Conservation (phyloP, 2,888 invertebrate genomes). For the Congeria kusceri region DNA sequence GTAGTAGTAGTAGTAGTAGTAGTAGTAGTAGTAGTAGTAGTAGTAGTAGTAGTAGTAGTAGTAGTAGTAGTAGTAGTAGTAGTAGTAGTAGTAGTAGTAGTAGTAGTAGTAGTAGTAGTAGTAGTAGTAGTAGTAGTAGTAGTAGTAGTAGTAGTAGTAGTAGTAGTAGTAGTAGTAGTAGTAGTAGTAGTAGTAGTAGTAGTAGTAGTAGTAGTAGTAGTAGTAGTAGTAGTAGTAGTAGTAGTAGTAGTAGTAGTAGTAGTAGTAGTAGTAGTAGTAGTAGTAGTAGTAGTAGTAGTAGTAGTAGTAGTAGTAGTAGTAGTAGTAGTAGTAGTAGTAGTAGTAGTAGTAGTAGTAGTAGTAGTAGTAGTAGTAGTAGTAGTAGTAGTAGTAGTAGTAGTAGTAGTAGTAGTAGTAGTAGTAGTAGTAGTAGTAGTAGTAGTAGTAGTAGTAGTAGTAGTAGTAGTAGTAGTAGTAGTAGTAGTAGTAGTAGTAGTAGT, state of each 20-base stretch:
- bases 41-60: not conserved
- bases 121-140: not conserved
- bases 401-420: not conserved
- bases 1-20: not conserved
- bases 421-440: conserved; percentile 1
- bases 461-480: not conserved
- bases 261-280: not conserved
- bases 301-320: not conserved
- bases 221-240: not conserved
- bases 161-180: not conserved
- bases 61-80: not conserved
- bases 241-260: not conserved
- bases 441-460: not conserved
- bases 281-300: not conserved
- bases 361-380: not conserved
- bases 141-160: not conserved
- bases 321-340: not conserved
- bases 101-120: not conserved
- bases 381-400: not conserved
- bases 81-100: not conserved
- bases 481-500: not conserved
- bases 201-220: not conserved
- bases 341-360: not conserved
- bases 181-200: not conserved
- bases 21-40: not conserved